Base-by-base conservation (phyloP, 1,140 invertebrate genomes). In the Formica selysi region DNA sequence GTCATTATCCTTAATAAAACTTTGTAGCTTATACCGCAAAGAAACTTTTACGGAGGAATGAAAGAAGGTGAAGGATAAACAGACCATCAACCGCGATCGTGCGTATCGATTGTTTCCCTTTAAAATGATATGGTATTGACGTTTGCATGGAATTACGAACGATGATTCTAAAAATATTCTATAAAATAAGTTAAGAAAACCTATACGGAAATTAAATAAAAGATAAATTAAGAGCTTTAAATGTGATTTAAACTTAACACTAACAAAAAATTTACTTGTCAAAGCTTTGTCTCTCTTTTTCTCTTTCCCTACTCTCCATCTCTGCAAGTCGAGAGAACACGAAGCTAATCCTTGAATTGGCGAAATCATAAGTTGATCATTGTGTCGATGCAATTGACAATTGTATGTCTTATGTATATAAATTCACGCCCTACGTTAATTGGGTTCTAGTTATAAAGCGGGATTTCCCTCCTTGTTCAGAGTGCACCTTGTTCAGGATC, bases 1-100 rank as follows among this genome's bases (percentile, higher is more conserved):
- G 8, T 74, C 38, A 76, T 70, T 86, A 57, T n/a, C 57, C 68
- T 80, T 68, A 80, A 86, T 81, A 59, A 65, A 84, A 89, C 59
- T 48, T 83, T 8, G 16, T 22, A 13, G 26, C 2, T 32, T 79
- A 44, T 76, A 68, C 38, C 16, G 59, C 41, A 71, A 65, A 64
- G 59, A 70, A 48, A 64, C 38, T 57, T 68, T 87, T 85, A 26
- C 48, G 13, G 22, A 78, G 62, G 8, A 57, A 73, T 19, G 32
- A 71, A 90, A 90, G 89, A 90, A 87, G 88, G 89, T 68, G 88
- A 90, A 90, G 89, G 88, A 85, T 70, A 61, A 54, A 87, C 44
- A 65, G 29, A 85, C 64, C 57, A 48, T 71, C 74, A 68, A 68
- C 29, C 48, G 62, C 38, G 2, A 54, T 51, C 89, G 54, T 90